A percentile compares a stretch with the other conserved stretches of the same genome.
These are phyloP conservation scores for Sebastes hopkinsi DNA, from an alignment of 2,797 vertebrate genomes.

Conservation along the genomic window DNA sequence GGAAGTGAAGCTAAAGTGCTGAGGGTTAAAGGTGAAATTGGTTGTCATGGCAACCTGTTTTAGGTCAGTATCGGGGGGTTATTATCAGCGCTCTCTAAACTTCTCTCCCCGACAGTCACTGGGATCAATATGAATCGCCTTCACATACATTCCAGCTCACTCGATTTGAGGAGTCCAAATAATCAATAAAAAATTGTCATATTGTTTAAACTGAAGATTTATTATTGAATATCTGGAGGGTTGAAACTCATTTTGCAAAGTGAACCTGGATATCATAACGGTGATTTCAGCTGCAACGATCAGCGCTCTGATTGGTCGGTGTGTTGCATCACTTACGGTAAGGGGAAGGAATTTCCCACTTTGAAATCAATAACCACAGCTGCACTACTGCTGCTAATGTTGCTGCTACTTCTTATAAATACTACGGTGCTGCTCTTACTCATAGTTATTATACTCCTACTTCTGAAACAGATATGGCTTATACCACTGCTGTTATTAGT, in stretches of 20 bases:
- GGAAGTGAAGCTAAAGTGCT: conserved; percentile 58
- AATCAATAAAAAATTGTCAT: background rate
- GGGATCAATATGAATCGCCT: conserved; percentile 49
- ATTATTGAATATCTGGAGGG: background rate
- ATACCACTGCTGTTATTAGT: too few species aligned
- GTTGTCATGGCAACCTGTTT: conserved; percentile 56
- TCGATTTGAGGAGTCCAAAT: background rate
- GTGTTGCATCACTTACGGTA: conserved; percentile 37
- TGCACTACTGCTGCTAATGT: background rate
- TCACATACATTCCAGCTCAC: conserved; percentile 51
- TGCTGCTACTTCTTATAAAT: background rate
- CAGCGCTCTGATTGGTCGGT: background rate
- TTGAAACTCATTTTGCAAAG: background rate
- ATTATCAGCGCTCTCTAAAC: conserved; percentile 69
- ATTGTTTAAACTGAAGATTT: background rate
- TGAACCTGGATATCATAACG: background rate
- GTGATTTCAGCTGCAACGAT: background rate
- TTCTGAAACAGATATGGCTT: background rate
- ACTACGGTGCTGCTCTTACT: background rate
- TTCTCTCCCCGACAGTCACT: conserved; percentile 14
- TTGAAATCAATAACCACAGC: conserved; percentile 45
- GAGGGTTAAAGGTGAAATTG: conserved; percentile 68
- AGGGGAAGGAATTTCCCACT: conserved; percentile 38
- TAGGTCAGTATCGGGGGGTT: conserved; percentile 58
- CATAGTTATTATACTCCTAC: background rate